A percentile compares a stretch with the other conserved stretches of the same genome.
Conservation (phyloP, 2,113 vertebrate genomes). For the Gavia stellata region DNA sequence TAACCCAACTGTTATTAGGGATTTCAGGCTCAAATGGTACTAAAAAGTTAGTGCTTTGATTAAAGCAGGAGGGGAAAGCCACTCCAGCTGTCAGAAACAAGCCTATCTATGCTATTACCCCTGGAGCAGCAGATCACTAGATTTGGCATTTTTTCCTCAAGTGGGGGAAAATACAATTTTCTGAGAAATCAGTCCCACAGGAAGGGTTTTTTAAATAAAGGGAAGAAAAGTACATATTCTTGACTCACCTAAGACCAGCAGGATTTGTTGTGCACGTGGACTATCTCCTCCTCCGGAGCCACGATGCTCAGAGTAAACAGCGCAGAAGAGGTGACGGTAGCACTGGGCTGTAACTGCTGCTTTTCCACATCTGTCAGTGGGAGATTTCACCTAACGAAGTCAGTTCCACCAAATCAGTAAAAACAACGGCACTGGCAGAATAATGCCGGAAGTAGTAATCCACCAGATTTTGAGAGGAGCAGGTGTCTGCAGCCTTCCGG, state of each 20-base stretch:
- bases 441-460: background rate
- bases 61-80: background rate
- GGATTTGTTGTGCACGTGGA: background rate
- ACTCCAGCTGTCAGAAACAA: background rate
- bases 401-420: background rate
- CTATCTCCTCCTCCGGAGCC: background rate
- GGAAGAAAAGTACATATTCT: background rate
- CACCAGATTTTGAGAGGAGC: background rate
- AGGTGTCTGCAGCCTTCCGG: background rate
- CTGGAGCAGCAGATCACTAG: background rate
- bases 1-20: background rate
- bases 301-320: background rate
- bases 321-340: background rate
- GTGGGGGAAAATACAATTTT: rapidly evolving
- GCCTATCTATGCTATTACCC: rapidly evolving
- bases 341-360: background rate
- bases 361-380: background rate
- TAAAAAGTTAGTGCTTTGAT: background rate
- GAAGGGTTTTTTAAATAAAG: background rate
- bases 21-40: background rate
- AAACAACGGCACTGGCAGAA: background rate
- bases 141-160: background rate
- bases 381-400: rapidly evolving
- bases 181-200: background rate
- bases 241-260: conserved; percentile 26